Base-by-base conservation (phyloP, 30 jellyfish, hydroid and myxozoan species). In the Aurelia aurita complex sp. Pacific region DNA sequence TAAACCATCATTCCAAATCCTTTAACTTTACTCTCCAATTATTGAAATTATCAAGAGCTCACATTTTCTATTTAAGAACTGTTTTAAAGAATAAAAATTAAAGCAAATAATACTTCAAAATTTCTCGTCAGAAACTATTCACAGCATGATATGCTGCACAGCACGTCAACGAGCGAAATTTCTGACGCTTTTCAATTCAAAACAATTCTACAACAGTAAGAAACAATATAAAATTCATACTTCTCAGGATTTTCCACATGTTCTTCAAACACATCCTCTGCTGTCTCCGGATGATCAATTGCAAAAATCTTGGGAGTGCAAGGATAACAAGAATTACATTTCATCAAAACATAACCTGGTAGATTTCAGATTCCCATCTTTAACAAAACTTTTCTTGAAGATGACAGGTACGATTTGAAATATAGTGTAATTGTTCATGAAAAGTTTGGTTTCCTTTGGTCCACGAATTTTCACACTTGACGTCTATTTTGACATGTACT, bases 261-360 rank as follows among this genome's bases (percentile, higher is more conserved):
- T 64, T 77, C 87, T 61, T 77, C 87, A 35, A 10, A 14, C 1
- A 74, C 91, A 34, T 42, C 86, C 14, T 82, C 91, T 12, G 77
- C 91, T 46, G 85, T 53, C 46, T 82, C 91, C 2, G 91, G 85
- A 23, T 69, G 85, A 17, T 82, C 91, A 33, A 82, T 42, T 29
- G 91, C 52, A 71, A 82, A 82, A 7, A 82, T 60, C 91, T 82
- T 23, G 35, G 18, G 16, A 60, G 13, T 14, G 33, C 23, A 60
- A 61, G 36, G 63, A 77, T 61, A 12, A 53, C 11, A 73, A 18
- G 46, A 40, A 8, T 1, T 7, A 29, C 6, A 53, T 13, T 12
- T 5, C 33, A 16, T 52, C 4, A 55, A 55, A 11, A 53, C 14
- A 67, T 10, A 5, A 0, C 7, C 81, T 14, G 34, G 9, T 32